Percentiles rank a stretch among this genome's conserved stretches.
Evolutionary conservation across 2,113 vertebrate genomes (phyloP).

Genomic region (Pangasianodon gigas): DNA sequence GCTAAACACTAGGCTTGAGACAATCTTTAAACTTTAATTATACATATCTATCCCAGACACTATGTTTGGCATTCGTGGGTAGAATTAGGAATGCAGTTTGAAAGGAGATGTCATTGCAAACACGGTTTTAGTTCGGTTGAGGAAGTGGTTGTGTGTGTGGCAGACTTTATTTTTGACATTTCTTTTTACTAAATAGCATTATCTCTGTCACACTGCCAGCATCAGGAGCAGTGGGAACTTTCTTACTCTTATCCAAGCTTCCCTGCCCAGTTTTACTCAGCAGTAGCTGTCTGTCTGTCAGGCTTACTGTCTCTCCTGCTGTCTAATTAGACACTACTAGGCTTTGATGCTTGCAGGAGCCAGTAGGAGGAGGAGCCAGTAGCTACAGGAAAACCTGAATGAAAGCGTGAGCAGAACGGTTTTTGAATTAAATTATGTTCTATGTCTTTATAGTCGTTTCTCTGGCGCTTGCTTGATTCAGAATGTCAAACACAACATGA

Average conservation of each 20-base stretch:
- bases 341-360: background rate
- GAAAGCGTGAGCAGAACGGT: background rate
- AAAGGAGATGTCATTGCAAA: background rate
- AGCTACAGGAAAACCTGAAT: background rate
- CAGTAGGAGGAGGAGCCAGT: background rate
- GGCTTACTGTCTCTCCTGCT: background rate
- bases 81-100: background rate
- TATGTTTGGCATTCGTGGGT: too few relatives aligned
- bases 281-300: background rate
- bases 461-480: background rate
- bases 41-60: background rate
- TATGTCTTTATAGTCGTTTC: background rate
- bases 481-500: background rate
- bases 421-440: background rate
- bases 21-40: background rate
- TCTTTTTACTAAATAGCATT: background rate
- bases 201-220: background rate
- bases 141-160: background rate
- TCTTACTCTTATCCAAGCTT: background rate
- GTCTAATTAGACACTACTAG: slow-evolving; percentile 22
- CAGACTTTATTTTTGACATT: background rate
- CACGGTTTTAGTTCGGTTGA: background rate
- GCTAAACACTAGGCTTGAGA: background rate
- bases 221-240: background rate
- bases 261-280: background rate